Percentiles rank a stretch among this genome's conserved stretches.
Evolutionary conservation across 2,113 vertebrate genomes (phyloP).

Genomic region (Ammodytes marinus): DNA sequence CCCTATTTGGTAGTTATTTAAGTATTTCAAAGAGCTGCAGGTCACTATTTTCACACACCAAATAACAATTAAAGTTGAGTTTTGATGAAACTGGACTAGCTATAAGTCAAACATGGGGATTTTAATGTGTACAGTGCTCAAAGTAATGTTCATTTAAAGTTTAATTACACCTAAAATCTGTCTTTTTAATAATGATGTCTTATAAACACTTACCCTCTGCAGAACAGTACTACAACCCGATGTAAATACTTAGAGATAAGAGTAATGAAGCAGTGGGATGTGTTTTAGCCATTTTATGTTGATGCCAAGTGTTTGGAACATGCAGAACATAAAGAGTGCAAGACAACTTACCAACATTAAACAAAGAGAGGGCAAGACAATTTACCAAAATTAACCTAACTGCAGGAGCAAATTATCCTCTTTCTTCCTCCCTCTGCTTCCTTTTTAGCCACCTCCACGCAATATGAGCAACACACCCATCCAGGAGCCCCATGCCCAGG

Average conservation of each 20-base stretch:
- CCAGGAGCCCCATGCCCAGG: conserved; percentile 79
- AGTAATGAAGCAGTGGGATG: too few species aligned
- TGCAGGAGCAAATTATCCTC: neutral
- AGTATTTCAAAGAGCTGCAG: neutral
- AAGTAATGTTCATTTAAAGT: too few species aligned
- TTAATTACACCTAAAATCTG: too few species aligned
- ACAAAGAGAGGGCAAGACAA: neutral
- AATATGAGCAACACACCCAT: conserved; percentile 79
- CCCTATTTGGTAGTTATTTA: neutral
- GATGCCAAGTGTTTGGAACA: too few species aligned
- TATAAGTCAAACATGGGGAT: neutral
- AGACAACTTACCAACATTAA: too few species aligned
- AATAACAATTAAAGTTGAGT: neutral
- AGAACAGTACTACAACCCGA: too few species aligned
- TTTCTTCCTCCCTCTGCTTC: conserved; percentile 7
- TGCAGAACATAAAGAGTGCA: too few species aligned
- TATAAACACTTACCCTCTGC: too few species aligned
- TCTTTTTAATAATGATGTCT: too few species aligned
- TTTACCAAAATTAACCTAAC: neutral
- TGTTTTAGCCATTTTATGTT: too few species aligned
- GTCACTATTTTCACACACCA: neutral
- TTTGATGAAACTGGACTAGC: neutral
- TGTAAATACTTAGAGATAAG: too few species aligned
- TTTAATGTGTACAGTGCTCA: neutral
- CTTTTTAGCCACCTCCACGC: conserved; percentile 30